These are phyloP conservation scores for Malthinus seriepunctatus DNA, from an alignment of 2,888 invertebrate species.

Conservation along the genomic window DNA sequence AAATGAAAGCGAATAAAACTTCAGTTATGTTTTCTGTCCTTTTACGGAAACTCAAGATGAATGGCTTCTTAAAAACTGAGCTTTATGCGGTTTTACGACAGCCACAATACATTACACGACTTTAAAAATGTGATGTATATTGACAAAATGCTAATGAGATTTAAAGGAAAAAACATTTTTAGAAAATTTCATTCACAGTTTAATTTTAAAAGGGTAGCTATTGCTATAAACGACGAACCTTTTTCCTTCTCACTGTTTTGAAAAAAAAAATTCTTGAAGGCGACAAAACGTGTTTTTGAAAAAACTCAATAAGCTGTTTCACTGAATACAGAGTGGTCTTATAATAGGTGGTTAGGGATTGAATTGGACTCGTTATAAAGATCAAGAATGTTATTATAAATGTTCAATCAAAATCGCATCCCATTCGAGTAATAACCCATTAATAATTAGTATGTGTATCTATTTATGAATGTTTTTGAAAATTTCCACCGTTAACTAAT, in stretches of 20 bases:
- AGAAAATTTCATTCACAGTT: not conserved
- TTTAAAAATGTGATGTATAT: conserved; percentile 46
- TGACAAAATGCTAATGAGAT: conserved; percentile 32
- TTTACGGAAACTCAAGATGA: conserved; percentile 38
- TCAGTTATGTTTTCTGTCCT: conserved; percentile 41
- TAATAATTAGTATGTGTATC: no score
- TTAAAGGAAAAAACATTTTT: not conserved
- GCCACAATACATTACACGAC: conserved; percentile 37
- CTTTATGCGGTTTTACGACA: conserved; percentile 29
- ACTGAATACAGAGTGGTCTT: no score
- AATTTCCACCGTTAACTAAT: no score
- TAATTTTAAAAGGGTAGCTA: not conserved
- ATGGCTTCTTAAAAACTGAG: conserved; percentile 40
- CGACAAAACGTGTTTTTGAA: no score
- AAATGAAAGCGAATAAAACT: conserved; percentile 35
- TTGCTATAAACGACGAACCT: not conserved
- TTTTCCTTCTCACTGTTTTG: not conserved
- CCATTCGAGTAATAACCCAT: no score
- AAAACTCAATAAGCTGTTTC: no score
- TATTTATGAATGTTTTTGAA: no score
- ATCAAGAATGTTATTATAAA: no score
- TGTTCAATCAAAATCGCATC: no score
- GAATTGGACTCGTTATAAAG: no score
- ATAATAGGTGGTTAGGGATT: no score
- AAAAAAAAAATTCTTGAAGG: no score